These are phyloP conservation scores for Motacilla tschutschensis DNA, from an alignment of 2,113 vertebrate species.

Conservation along the genomic window DNA sequence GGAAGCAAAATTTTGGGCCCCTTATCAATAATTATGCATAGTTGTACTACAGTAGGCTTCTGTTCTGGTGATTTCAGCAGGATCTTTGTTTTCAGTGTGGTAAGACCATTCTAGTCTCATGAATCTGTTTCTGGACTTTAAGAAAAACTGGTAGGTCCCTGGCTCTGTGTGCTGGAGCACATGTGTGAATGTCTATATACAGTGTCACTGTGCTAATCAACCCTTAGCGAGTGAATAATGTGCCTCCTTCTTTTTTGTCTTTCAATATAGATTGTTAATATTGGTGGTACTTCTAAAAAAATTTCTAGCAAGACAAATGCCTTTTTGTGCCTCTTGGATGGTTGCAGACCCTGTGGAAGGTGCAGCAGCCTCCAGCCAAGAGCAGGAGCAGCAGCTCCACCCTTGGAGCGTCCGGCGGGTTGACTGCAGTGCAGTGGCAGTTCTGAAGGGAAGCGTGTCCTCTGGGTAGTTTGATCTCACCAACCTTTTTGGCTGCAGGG, in stretches of 20 bases:
- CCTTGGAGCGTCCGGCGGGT: rapidly evolving
- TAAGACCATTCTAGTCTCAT: neutral
- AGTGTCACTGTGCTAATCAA: neutral
- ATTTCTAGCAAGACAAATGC: neutral
- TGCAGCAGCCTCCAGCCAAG: neutral
- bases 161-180: neutral
- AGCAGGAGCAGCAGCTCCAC: neutral
- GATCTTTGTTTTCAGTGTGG: neutral
- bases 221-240: neutral
- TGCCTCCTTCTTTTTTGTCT: neutral
- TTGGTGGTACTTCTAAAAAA: neutral
- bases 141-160: neutral
- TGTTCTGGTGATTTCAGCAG: neutral
- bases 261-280: neutral
- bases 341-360: neutral
- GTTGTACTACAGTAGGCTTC: neutral
- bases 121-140: neutral
- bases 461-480: neutral
- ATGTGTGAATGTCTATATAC: neutral
- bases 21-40: neutral
- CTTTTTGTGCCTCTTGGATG: neutral
- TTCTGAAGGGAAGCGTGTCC: neutral
- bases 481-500: neutral
- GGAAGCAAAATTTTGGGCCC: neutral
- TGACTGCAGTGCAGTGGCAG: rapidly evolving